These are phyloP conservation scores for Pegoplata infirma DNA, from an alignment of 2,888 invertebrate genomes.

Conservation along the genomic window DNA sequence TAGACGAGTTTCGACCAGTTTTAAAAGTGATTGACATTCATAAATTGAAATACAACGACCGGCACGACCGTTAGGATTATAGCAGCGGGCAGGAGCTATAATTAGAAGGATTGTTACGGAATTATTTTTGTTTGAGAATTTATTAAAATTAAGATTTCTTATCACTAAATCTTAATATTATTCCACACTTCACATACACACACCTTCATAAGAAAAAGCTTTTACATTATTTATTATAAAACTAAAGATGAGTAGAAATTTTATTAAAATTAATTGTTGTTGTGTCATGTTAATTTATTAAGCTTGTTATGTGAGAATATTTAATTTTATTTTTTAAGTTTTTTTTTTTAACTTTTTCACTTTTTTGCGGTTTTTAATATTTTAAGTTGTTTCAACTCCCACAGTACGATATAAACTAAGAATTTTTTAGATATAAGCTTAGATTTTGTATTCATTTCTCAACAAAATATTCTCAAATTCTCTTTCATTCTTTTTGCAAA, in stretches of 20 bases:
- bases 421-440: not conserved
- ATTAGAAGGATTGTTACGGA: too few relatives aligned
- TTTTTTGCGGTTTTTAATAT: not conserved
- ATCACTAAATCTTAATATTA: not conserved
- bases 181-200: slow-evolving; percentile 4
- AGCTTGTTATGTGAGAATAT: not conserved
- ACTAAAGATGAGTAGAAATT: slow-evolving; percentile 29
- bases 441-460: not conserved
- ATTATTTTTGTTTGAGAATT: not conserved
- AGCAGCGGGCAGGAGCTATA: slow-evolving; percentile 47
- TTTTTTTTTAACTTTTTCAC: not conserved
- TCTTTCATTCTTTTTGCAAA: not conserved
- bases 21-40: slow-evolving; percentile 56
- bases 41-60: slow-evolving; percentile 62
- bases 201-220: slow-evolving; percentile 45
- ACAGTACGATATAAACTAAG: slow-evolving; percentile 18
- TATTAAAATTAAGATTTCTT: not conserved
- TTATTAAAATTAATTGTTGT: slow-evolving; percentile 25
- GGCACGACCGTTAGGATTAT: slow-evolving; percentile 61
- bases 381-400: not conserved
- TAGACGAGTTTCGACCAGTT: slow-evolving; percentile 32
- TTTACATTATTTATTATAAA: slow-evolving; percentile 15
- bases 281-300: slow-evolving; percentile 27
- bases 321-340: not conserved
- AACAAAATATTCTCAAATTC: not conserved